A percentile compares a stretch with the other conserved stretches of the same genome.
Conservation (phyloP, 1,140 invertebrate species). For the Rhopalosiphum padi region DNA sequence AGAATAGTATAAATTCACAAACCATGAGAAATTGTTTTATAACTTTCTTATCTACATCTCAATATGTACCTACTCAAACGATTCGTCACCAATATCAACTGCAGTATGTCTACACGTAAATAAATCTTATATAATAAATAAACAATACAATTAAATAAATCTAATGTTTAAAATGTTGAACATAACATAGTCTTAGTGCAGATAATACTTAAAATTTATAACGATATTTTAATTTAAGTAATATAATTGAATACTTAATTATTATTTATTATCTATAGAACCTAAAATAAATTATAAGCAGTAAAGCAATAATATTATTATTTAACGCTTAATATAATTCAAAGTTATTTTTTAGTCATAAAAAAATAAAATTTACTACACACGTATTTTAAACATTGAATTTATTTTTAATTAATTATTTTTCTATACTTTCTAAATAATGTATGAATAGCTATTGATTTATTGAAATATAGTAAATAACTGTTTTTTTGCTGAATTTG, state of each 20-base stretch:
- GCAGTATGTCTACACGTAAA: background rate
- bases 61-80: background rate
- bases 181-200: background rate
- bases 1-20: background rate
- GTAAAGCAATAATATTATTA: background rate
- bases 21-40: background rate
- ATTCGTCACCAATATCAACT: background rate
- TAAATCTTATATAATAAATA: background rate
- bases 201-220: background rate
- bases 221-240: background rate
- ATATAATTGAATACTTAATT: background rate
- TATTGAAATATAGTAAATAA: background rate
- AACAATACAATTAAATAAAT: background rate
- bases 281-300: background rate
- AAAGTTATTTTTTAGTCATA: background rate
- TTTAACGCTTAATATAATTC: background rate
- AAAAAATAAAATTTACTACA: background rate
- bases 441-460: background rate
- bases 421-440: background rate
- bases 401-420: background rate
- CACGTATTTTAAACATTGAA: background rate
- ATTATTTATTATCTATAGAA: background rate
- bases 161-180: background rate
- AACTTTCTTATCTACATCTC: background rate
- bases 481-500: background rate